Evolutionary conservation across 1,140 invertebrate species (phyloP), one percentile per base, ranked within the genome.

Genomic region (Drosophila pallidifrons): DNA sequence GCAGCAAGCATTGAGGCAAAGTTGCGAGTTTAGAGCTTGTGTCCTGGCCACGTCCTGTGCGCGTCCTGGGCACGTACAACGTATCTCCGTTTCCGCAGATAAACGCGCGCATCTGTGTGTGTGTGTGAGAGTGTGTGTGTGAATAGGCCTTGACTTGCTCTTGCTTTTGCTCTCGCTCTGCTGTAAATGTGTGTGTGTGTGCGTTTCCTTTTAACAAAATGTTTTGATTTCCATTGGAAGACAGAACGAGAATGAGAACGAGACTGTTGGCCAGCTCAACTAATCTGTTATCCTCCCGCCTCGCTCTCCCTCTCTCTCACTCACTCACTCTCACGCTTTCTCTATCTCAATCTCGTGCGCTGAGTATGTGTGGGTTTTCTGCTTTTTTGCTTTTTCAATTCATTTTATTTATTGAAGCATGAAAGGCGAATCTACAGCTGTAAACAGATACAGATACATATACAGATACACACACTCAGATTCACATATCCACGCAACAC

Each of bases 351-450:
- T 63, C n/a, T 69, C 11, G 7, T 8, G 32, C 41, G 20, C 35
- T 76, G 46, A 47, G 11, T 25, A 8, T 61, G 20, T 71, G 61
- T 72, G 47, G 47, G 35, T 83, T 77, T 25, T 82, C 70, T 76
- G 77, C 68, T 78, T 82, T 85, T 83, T 83, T 83, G 82, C 82
- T 78, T 87, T 87, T 83, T 88, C 85, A 89, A 88, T 89, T 88
- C 81, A 89, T 88, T 89, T 89, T 88, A 89, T 88, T 88, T 88
- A 88, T 88, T 87, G 85, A 82, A 88, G 85, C 85, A 88, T 88
- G 80, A 89, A 88, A 89, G 81, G 75, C 74, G 85, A 66, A 74
- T 70, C 72, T 75, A 63, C 66, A 70, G 67, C 52, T 70, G 71
- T 69, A 74, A 74, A 74, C 66, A 74, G 71, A 52, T 68, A 73